Base-by-base conservation (phyloP, 2,888 invertebrate genomes). In the Eilema caniola region DNA sequence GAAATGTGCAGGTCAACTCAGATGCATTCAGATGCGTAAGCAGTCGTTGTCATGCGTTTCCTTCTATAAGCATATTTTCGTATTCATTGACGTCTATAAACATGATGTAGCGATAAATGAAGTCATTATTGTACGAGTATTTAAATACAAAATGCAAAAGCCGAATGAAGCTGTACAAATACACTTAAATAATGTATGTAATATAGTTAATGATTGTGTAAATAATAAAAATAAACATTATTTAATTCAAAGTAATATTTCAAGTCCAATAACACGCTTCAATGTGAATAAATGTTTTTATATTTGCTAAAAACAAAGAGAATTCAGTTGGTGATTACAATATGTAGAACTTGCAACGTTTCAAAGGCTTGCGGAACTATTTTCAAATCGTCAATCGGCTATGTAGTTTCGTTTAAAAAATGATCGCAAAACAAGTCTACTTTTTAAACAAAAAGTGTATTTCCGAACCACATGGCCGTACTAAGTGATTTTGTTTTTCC, bases 331-430 rank as follows among this genome's bases (percentile, higher is more conserved):
- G 25, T 25, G 28, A 59, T 59, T 59, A 25, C 59, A 16, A 28
- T 25, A 59, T 25, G 25, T 59, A 25, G 24, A 59, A 59, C 59
- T 59, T 14, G 28, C 7, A 25, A 59, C 25, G 28, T 14, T 41
- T 59, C 59, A 59, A 59, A 59, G 28, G 59, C 28, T 59, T 24
- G 8, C 24, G 24, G 8, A 59, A 59, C 59, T 59, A 59, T 59
- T 59, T 59, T 59, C 28, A 59, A 59, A 59, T 59, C 28, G 25
- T 59, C 59, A 59, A 59, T 59, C 59, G 59, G 28, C 28, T 59
- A 3, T 59, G 59, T 24, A 25, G 59, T 20, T 59, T 25, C 28
- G 3, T 28, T 16, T 59, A 28, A 31, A 12, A 31, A 56, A 56
- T n/a, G 23, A 16, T 25, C 59, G 16, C 28, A 59, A 59, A 59